A percentile compares a stretch with the other conserved stretches of the same genome.
phyloP scores from a whole-genome alignment of 2,797 vertebrate species.

The Vespertilio murinus region DNA sequence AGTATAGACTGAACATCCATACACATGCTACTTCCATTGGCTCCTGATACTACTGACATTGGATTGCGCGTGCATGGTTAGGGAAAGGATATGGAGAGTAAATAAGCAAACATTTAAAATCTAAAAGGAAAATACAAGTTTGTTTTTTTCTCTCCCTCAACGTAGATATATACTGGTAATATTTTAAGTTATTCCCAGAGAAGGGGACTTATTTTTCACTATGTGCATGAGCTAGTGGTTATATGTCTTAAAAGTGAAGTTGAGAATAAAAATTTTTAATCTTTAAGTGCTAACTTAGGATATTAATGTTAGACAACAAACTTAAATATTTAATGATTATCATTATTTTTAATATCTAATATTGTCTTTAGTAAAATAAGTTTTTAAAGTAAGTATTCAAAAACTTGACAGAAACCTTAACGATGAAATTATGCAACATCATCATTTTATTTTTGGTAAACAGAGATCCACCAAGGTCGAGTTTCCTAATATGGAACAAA shows the following conservation, averaged over 20 bases:
- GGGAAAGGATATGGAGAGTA: background rate
- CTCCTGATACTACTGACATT: background rate
- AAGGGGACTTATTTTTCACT: background rate
- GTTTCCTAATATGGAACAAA: background rate
- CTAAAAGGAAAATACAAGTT: background rate
- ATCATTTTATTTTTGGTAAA: background rate
- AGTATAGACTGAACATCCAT: background rate
- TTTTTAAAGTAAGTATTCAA: background rate
- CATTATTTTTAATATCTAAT: background rate
- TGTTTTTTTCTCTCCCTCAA: background rate
- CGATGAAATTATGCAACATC: background rate
- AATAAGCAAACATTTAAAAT: background rate
- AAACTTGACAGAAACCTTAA: background rate
- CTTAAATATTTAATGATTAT: background rate
- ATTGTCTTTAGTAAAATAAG: background rate
- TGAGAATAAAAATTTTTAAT: conserved; percentile 15
- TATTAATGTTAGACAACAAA: background rate
- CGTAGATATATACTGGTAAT: background rate
- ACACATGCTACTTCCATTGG: background rate
- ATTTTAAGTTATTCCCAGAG: background rate
- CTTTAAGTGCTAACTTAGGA: background rate
- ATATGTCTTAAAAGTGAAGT: background rate
- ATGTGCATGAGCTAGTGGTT: background rate
- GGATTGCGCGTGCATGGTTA: background rate
- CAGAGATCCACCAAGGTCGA: background rate